Base-by-base conservation (phyloP, 2,113 vertebrate species). In the Corvus moneduloides region DNA sequence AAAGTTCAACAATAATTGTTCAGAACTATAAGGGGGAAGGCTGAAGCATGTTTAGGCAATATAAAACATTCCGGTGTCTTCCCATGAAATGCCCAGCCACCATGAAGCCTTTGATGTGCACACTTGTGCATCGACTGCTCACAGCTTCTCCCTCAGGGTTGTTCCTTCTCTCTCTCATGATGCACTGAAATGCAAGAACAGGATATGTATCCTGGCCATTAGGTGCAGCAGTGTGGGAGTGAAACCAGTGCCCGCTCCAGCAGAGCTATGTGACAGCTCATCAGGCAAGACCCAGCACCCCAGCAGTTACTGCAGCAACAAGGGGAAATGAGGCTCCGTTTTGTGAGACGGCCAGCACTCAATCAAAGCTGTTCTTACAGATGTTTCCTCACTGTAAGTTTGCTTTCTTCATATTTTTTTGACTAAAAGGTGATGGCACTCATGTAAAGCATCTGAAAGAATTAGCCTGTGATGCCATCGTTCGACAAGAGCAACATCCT, bases 401-500 rank as follows among this genome's bases (percentile, higher is more conserved):
- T 82, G 12, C 20, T 54, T 66, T 37, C 49, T 63, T 85, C 7
- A 0, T 3, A 23, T 59, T 69, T 54, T 72, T 49, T 55, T 11
- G 0, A 54, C 17, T n/a, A 23, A 4, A 82, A 82, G 30, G 11
- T 52, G 12, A 43, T 5, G 1, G 43, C 28, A 32, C 10, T 74
- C 22, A 3, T 7, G 5, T 22, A 62, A 48, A 78, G 22, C 43
- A 54, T 4, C 15, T 41, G 41, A 20, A 76, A 71, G 63, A 37
- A 54, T 37, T 5, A 26, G 7, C 13, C 18, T 4, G 20, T 16
- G 39, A 33, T 5, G 1, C 5, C 24, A 17, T 10, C 0, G 0
- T 14, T 83, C 35, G 32, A 69, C 22, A 32, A 9, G 18, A 73
- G 18, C 23, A 80, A 27, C 35, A 55, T 26, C 26, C 49, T 20